Evolutionary conservation across 2,888 invertebrate species (phyloP), one percentile per base, ranked within the genome.

Genomic region (Parnassius mnemosyne): DNA sequence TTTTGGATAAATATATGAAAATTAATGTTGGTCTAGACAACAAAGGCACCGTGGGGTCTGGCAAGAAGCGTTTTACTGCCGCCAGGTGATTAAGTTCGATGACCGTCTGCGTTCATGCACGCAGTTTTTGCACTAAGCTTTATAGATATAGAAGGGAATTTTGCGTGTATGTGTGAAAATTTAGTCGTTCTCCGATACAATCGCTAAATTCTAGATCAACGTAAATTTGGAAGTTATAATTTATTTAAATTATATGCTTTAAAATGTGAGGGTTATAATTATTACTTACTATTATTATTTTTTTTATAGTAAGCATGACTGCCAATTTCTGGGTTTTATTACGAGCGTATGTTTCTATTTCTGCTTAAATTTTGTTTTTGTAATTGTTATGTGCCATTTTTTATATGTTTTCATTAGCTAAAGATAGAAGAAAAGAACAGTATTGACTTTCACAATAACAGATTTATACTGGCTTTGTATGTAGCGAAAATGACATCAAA

Each of bases 21-120:
- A 52, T 25, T 12, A 25, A 53, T 10, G 47, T 41, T 43, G 51
- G 51, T 44, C 58, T 44, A 58, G 58, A 58, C 58, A 58, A 58
- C 52, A 58, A 58, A 58, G 57, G 16, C 34, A 58, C 58, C 61
- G 61, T 49, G 59, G 56, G 61, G 50, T 59, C 63, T 54, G 41
- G 57, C 44, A 12, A 52, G 20, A 13, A 53, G n/a, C 57, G 61
- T 41, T 50, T 57, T 52, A 49, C 49, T 47, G 52, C 47, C 59
- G 59, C 41, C 68, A 72, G 71, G 71, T 70, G 68, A 66, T 58
- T 25, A 57, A 65, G 73, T 70, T 70, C 72, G 69, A 61, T 64
- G 72, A 72, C 71, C 72, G 72, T 71, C 71, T 71, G 47, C 10
- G 10, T 9, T 3, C 9, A 10, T 43, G 3, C 61, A 61, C 12